These are phyloP conservation scores for Poecilia latipinna DNA, from an alignment of 2,113 vertebrate genomes.

Conservation along the genomic window DNA sequence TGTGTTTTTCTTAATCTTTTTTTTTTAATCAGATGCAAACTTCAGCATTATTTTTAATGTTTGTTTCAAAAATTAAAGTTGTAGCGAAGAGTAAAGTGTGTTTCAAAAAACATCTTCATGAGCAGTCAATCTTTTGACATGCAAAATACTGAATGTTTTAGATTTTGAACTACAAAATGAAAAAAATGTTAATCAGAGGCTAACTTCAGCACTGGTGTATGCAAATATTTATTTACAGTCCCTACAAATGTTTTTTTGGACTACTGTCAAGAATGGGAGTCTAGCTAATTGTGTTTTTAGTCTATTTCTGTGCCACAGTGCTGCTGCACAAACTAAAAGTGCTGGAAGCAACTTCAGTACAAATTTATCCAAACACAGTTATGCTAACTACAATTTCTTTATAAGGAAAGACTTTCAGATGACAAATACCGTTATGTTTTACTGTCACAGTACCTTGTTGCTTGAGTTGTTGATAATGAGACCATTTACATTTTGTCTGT, in stretches of 20 bases:
- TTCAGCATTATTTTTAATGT: too few species aligned
- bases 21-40: too few species aligned
- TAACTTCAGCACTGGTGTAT: not conserved
- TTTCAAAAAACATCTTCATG: too few species aligned
- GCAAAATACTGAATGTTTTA: too few species aligned
- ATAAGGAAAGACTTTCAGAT: not conserved
- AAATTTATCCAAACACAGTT: not conserved
- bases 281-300: not conserved
- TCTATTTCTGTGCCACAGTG: not conserved
- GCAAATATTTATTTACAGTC: not conserved
- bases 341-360: not conserved
- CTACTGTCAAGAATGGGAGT: too few species aligned
- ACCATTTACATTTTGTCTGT: not conserved
- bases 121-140: too few species aligned
- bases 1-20: too few species aligned
- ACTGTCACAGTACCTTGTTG: not conserved
- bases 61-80: too few species aligned
- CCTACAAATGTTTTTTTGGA: too few species aligned
- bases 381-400: too few species aligned
- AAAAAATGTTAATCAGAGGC: not conserved
- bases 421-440: not conserved
- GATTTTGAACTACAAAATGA: too few species aligned
- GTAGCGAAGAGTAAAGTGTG: too few species aligned
- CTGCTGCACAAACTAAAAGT: not conserved
- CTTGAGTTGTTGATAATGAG: not conserved